phyloP scores from a whole-genome alignment of 37 sponge, comb jelly and placozoan species.

The Beroe forskalii region DNA sequence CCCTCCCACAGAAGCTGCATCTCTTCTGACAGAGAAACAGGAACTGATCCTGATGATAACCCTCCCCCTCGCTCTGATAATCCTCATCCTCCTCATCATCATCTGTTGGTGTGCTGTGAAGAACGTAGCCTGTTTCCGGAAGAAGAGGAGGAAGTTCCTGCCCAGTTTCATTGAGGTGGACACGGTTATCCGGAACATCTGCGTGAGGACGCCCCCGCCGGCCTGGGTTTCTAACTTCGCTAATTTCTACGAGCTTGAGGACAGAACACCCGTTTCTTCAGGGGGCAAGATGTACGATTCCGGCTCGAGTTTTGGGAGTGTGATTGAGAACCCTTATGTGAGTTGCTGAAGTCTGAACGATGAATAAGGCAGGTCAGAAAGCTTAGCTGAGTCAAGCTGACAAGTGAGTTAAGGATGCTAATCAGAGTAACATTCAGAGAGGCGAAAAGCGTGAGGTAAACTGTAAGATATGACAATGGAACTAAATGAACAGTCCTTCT shows the following conservation, averaged over 20 bases:
- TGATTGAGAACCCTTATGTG: too few species aligned
- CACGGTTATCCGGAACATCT: background rate
- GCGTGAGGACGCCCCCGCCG: background rate
- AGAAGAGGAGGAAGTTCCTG: background rate
- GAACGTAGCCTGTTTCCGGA: background rate
- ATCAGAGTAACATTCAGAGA: too few species aligned
- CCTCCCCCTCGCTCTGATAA: background rate
- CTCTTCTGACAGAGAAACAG: background rate
- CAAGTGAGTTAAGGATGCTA: too few species aligned
- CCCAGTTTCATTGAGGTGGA: background rate
- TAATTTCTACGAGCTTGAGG: background rate
- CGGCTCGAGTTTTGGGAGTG: too few species aligned
- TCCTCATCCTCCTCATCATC: background rate
- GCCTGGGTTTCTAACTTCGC: background rate
- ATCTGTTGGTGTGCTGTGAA: background rate
- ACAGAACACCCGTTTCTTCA: background rate
- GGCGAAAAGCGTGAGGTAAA: too few species aligned
- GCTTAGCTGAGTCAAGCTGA: too few species aligned
- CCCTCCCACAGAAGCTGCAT: background rate
- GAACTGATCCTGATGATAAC: background rate
- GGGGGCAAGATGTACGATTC: too few species aligned
- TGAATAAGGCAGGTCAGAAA: too few species aligned
- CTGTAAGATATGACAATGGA: too few species aligned
- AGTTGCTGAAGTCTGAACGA: too few species aligned
- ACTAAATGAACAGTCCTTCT: too few species aligned